A percentile compares a stretch with the other conserved stretches of the same genome.
These are phyloP conservation scores for Progne subis DNA, from an alignment of 2,113 vertebrate genomes.

Conservation along the genomic window DNA sequence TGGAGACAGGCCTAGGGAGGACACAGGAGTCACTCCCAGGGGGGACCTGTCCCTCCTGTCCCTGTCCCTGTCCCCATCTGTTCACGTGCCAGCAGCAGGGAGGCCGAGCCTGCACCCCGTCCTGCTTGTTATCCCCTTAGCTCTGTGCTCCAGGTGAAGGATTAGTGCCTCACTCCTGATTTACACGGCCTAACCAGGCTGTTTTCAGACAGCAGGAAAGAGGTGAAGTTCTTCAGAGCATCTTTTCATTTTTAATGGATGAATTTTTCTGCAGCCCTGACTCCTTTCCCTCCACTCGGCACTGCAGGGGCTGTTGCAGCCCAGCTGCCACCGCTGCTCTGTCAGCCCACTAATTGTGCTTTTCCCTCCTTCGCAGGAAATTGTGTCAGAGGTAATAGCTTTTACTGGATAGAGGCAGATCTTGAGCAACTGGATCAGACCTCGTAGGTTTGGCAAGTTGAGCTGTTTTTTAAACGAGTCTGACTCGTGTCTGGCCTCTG, in stretches of 20 bases:
- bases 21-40: neutral
- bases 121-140: neutral
- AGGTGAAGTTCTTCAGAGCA: neutral
- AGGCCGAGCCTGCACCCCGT: rapidly evolving
- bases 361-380: conserved; percentile 49
- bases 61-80: neutral
- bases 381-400: conserved; percentile 55
- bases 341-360: neutral
- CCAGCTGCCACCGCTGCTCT: neutral
- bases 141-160: neutral
- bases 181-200: neutral
- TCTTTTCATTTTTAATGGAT: neutral
- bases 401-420: conserved; percentile 47
- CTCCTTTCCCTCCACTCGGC: neutral
- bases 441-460: conserved; percentile 53
- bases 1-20: neutral
- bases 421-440: conserved; percentile 52
- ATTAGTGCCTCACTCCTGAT: neutral
- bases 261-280: neutral
- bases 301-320: neutral
- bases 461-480: neutral
- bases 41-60: neutral
- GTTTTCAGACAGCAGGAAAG: neutral
- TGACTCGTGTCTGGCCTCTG: neutral
- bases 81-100: neutral